Evolutionary conservation across 1,140 invertebrate species (phyloP).

Genomic region (Leptoteleia sp.): DNA sequence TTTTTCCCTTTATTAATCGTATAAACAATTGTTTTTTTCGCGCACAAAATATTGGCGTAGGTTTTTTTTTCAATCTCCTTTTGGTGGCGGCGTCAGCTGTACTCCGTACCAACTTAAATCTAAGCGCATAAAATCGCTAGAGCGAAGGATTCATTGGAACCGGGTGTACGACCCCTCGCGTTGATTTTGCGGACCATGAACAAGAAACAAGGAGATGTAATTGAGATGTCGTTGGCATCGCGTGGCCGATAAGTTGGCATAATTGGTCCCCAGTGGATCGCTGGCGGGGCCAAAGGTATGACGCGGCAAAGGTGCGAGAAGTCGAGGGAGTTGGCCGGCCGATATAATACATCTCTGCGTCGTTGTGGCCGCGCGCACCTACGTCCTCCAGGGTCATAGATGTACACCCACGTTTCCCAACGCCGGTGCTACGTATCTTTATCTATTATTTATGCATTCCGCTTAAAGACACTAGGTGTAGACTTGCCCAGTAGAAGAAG

Average conservation of each 20-base stretch:
- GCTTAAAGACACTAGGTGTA: slow-evolving; percentile 17
- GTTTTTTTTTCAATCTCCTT: too few relatives aligned
- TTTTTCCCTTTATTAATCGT: too few relatives aligned
- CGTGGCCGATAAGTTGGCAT: slow-evolving; percentile 4
- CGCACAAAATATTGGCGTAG: too few relatives aligned
- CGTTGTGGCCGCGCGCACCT: slow-evolving; percentile 67
- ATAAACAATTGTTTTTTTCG: too few relatives aligned
- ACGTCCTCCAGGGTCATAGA: slow-evolving; percentile 75
- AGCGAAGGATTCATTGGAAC: too few relatives aligned
- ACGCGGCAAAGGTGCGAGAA: slow-evolving; percentile 71
- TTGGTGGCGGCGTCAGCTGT: too few relatives aligned
- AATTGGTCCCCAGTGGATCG: slow-evolving; percentile 11
- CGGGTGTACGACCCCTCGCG: too few relatives aligned
- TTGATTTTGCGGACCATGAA: too few relatives aligned
- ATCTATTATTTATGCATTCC: slow-evolving; percentile 47
- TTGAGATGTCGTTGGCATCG: slow-evolving; percentile 30
- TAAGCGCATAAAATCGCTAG: too few relatives aligned
- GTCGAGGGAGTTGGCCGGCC: slow-evolving; percentile 68
- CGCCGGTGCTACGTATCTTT: slow-evolving; percentile 33
- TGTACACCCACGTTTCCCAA: slow-evolving; percentile 70
- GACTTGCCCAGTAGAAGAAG: slow-evolving; percentile 22
- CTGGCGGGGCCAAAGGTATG: slow-evolving; percentile 10
- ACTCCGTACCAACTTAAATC: too few relatives aligned
- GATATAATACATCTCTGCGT: slow-evolving; percentile 8
- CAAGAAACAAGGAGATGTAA: slow-evolving; percentile 14